Conservation (phyloP, 2,888 invertebrate species). For the Volucella bombylans region DNA sequence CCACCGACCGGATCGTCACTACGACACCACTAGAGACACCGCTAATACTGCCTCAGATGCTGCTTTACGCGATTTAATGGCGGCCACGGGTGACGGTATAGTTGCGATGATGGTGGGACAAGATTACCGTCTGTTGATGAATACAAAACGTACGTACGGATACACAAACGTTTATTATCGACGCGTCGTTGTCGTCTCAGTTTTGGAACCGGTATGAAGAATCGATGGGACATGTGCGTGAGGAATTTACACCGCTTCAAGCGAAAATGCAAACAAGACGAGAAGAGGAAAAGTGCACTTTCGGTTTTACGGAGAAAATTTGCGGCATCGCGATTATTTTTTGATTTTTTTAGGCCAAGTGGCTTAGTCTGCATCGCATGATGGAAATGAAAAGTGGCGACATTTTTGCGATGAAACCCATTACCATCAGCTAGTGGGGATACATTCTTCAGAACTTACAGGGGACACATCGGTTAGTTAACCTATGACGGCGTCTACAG, state of each 20-base stretch:
- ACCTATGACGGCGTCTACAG: no score
- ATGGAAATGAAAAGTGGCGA: constrained; percentile 66
- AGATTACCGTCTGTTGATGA: constrained; percentile 29
- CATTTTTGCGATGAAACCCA: constrained; percentile 64
- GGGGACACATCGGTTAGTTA: no score
- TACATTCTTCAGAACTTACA: no score
- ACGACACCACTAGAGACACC: constrained; percentile 24
- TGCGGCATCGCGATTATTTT: constrained; percentile 57
- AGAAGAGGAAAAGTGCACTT: constrained; percentile 70
- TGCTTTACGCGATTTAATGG: constrained; percentile 21
- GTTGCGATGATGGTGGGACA: background rate
- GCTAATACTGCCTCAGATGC: constrained; percentile 41
- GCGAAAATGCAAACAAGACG: constrained; percentile 62
- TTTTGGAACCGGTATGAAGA: constrained; percentile 64
- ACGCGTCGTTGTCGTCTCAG: constrained; percentile 50
- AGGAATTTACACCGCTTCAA: constrained; percentile 65
- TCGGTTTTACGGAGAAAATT: constrained; percentile 72
- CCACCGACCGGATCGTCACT: constrained; percentile 17
- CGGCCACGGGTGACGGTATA: background rate
- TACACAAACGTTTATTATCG: constrained; percentile 53
- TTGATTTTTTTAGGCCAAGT: constrained; percentile 56
- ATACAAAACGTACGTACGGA: constrained; percentile 4
- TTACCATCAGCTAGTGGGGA: no score
- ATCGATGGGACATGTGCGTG: constrained; percentile 71
- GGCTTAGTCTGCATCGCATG: background rate